Evolutionary conservation across 2,113 vertebrate genomes (phyloP).

Genomic region (Hypanus sabinus): DNA sequence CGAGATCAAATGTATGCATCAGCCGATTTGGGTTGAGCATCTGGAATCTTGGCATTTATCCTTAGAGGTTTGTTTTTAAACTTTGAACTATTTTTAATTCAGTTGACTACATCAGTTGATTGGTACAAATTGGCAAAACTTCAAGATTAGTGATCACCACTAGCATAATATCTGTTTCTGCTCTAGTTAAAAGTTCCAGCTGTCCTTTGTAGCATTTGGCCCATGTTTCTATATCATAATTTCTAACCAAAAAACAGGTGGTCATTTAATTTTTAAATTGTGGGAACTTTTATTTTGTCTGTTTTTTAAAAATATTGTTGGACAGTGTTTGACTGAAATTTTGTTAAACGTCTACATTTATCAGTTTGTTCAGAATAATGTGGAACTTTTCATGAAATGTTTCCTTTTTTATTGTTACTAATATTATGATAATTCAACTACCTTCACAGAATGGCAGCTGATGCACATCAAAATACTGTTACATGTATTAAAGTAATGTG

Average conservation of each 20-base stretch:
- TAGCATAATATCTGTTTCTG: not conserved
- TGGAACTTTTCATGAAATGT: not conserved
- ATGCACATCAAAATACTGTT: not conserved
- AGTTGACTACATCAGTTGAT: not conserved
- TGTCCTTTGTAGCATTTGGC: not conserved
- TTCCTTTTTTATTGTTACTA: not conserved
- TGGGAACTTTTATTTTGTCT: not conserved
- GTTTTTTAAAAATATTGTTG: not conserved
- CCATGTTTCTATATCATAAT: not conserved
- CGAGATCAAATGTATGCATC: not conserved
- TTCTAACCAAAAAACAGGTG: not conserved
- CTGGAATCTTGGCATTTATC: not conserved
- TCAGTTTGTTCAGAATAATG: not conserved
- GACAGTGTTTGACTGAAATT: not conserved
- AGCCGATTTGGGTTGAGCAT: not conserved
- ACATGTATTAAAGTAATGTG: conserved; percentile 19
- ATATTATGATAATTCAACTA: not conserved
- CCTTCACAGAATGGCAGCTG: not conserved
- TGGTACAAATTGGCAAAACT: not conserved
- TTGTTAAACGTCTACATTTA: not conserved
- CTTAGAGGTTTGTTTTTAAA: not conserved
- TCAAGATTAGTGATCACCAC: not conserved
- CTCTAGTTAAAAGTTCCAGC: not conserved
- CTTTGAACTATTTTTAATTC: not conserved
- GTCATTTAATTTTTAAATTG: not conserved